These are phyloP conservation scores for Drosophila melanica DNA, from an alignment of 1,140 invertebrate species.

Conservation along the genomic window DNA sequence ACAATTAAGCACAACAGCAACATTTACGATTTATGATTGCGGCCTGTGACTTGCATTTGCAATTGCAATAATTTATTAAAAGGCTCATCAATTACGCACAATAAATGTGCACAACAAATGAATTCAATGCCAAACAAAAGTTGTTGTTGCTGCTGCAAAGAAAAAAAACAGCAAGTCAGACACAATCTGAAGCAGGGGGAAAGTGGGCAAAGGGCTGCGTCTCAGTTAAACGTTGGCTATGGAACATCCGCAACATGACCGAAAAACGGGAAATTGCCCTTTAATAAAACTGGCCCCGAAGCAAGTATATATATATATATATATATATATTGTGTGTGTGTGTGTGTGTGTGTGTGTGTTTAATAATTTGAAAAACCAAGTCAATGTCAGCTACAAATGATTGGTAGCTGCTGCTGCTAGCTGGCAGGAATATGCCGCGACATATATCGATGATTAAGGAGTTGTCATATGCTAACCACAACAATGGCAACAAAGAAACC, in stretches of 20 bases:
- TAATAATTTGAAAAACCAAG: constrained; percentile 33
- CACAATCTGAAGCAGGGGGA: background rate
- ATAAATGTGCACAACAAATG: constrained; percentile 37
- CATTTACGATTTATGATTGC: constrained; percentile 65
- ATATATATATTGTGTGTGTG: background rate
- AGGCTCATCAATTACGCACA: constrained; percentile 67
- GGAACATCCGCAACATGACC: constrained; percentile 51
- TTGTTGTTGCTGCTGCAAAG: constrained; percentile 13
- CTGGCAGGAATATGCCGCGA: constrained; percentile 48
- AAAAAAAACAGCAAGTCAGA: constrained; percentile 29
- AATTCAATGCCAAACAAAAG: constrained; percentile 13
- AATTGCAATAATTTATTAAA: constrained; percentile 66
- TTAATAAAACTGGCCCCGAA: constrained; percentile 43
- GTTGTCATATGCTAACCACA: constrained; percentile 42
- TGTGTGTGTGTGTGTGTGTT: constrained; percentile 2
- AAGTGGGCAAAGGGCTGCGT: too few relatives aligned
- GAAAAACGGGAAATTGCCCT: constrained; percentile 52
- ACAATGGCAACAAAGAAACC: constrained; percentile 26
- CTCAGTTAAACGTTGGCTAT: constrained; percentile 17
- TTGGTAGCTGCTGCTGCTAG: constrained; percentile 23
- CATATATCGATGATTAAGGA: constrained; percentile 75
- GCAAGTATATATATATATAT: background rate
- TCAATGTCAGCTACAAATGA: constrained; percentile 24
- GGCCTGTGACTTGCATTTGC: constrained; percentile 60
- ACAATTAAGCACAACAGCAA: constrained; percentile 24